Percentiles rank a stretch among this genome's conserved stretches.
phyloP scores from a whole-genome alignment of 2,888 invertebrate genomes.

The Cephus sareptanus region DNA sequence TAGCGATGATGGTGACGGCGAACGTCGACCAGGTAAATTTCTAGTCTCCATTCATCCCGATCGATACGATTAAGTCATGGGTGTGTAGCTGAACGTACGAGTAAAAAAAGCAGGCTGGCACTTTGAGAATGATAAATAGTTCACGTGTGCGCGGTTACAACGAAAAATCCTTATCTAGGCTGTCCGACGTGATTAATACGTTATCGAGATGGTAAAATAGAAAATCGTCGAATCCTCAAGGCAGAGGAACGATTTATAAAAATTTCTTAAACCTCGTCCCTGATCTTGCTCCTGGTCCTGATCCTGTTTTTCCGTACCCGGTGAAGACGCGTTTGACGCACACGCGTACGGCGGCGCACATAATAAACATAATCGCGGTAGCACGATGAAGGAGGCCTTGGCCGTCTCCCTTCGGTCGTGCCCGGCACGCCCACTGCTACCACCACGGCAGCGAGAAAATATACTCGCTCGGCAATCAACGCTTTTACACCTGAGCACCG shows the following conservation, averaged over 20 bases:
- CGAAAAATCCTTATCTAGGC: neutral
- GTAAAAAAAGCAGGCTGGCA: neutral
- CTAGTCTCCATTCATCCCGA: neutral
- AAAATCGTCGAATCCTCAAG: slow-evolving; percentile 24
- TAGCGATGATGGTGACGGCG: neutral
- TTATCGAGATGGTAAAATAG: neutral
- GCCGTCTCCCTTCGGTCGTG: slow-evolving; percentile 61
- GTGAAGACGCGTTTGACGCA: neutral
- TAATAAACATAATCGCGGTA: slow-evolving; percentile 62
- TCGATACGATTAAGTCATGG: neutral
- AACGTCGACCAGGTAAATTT: neutral
- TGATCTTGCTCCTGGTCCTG: slow-evolving; percentile 9
- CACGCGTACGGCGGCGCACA: slow-evolving; percentile 12
- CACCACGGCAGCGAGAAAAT: slow-evolving; percentile 53
- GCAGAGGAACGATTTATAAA: neutral
- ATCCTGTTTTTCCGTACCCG: slow-evolving; percentile 1
- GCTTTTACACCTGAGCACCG: slow-evolving; percentile 62
- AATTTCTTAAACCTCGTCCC: neutral
- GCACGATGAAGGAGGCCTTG: slow-evolving; percentile 59
- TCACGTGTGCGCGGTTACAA: neutral
- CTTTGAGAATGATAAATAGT: neutral
- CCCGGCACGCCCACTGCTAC: slow-evolving; percentile 63
- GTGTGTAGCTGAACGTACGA: neutral
- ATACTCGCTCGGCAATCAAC: slow-evolving; percentile 61
- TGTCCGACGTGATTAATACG: neutral